Conservation (phyloP, 2,113 vertebrate species). For the Tachysurus vachellii region DNA sequence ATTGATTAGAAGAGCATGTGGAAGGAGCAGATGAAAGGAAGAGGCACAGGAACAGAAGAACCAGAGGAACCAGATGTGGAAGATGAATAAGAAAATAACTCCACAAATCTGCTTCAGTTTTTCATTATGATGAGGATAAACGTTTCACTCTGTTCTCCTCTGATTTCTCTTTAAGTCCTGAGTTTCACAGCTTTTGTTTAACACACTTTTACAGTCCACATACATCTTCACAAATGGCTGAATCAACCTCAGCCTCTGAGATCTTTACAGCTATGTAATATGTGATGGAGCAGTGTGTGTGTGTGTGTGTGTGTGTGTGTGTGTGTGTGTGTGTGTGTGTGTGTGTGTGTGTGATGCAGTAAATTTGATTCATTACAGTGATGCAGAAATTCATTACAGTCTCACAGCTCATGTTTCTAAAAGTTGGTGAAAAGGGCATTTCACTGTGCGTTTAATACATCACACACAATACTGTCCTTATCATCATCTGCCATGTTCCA, state of each 20-base stretch:
- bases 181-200: not conserved
- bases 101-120: not conserved
- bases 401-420: constrained; percentile 11
- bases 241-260: constrained; percentile 25
- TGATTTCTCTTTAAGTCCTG: not conserved
- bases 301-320: constrained; percentile 9
- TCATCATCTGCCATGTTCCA: not conserved
- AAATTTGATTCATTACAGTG: too few species aligned
- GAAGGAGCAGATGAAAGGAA: not conserved
- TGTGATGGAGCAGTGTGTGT: not conserved
- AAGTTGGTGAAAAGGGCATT: not conserved
- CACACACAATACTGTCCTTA: constrained; percentile 9
- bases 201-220: not conserved
- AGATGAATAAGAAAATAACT: not conserved
- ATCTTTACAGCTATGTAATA: not conserved
- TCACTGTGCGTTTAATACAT: not conserved
- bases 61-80: constrained; percentile 1
- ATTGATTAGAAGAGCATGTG: not conserved
- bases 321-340: not conserved
- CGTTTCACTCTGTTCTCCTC: not conserved
- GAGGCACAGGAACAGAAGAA: not conserved
- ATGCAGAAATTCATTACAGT: constrained; percentile 31
- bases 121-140: not conserved
- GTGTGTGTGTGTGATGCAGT: not conserved
- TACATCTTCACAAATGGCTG: constrained; percentile 34